These are phyloP conservation scores for Nysson spinosus DNA, from an alignment of 2,888 invertebrate species.

Conservation along the genomic window DNA sequence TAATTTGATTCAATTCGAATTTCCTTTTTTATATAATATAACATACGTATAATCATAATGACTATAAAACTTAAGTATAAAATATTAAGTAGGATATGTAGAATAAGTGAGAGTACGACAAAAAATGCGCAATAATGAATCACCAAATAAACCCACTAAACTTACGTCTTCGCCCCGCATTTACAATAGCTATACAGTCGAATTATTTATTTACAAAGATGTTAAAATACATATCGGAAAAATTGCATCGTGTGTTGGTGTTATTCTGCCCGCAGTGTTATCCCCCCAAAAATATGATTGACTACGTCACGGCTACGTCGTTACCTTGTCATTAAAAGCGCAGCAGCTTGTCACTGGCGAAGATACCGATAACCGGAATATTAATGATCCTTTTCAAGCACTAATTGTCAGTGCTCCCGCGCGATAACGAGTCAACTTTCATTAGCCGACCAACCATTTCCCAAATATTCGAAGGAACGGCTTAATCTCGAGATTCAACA, in stretches of 20 bases:
- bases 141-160: too few relatives aligned
- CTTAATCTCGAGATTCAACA: too few relatives aligned
- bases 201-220: background rate
- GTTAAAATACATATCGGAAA: background rate
- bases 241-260: slow-evolving; percentile 8
- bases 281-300: slow-evolving; percentile 15
- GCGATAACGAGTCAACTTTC: background rate
- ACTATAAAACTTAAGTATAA: too few relatives aligned
- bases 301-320: slow-evolving; percentile 23
- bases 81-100: too few relatives aligned
- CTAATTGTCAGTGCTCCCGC: slow-evolving; percentile 13
- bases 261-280: slow-evolving; percentile 29
- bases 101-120: too few relatives aligned
- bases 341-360: slow-evolving; percentile 10
- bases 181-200: too few relatives aligned
- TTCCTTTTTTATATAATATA: too few relatives aligned
- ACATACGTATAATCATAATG: too few relatives aligned
- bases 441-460: background rate
- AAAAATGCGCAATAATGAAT: too few relatives aligned
- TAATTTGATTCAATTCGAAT: too few relatives aligned
- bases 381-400: slow-evolving; percentile 10
- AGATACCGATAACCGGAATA: slow-evolving; percentile 21
- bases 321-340: slow-evolving; percentile 25
- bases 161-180: too few relatives aligned
- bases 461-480: too few relatives aligned